phyloP scores from a whole-genome alignment of 2,113 vertebrate genomes.

The Alaudala cheleensis region DNA sequence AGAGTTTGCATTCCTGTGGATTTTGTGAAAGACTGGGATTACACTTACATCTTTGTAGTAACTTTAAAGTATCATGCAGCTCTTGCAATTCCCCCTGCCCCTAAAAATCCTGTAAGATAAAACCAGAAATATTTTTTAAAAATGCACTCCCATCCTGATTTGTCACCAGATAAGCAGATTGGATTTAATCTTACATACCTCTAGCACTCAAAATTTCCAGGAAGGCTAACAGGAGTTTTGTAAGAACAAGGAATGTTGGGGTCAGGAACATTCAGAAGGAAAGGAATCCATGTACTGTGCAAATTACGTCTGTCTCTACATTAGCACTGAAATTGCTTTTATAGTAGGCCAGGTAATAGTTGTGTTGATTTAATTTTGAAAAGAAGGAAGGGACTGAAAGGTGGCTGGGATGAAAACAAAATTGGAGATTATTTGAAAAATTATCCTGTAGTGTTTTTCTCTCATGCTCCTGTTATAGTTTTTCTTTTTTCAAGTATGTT shows the following conservation, averaged over 20 bases:
- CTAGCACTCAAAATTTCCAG: constrained; percentile 28
- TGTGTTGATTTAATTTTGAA: background rate
- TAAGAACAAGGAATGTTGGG: constrained; percentile 31
- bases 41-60: background rate
- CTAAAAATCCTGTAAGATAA: background rate
- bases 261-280: constrained; percentile 31
- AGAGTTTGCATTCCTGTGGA: background rate
- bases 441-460: background rate
- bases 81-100: background rate
- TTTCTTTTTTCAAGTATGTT: background rate
- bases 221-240: constrained; percentile 27
- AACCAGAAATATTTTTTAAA: background rate
- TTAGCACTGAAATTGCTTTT: background rate
- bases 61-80: background rate
- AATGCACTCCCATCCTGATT: background rate
- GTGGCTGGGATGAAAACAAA: background rate
- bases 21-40: background rate
- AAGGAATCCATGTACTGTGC: constrained; percentile 20
- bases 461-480: background rate
- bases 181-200: constrained; percentile 15
- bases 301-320: background rate
- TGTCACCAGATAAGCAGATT: background rate
- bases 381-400: background rate
- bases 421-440: background rate
- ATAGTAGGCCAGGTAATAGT: background rate